Evolutionary conservation across 2,113 vertebrate genomes (phyloP).

Genomic region (Choloepus hoffmanni): DNA sequence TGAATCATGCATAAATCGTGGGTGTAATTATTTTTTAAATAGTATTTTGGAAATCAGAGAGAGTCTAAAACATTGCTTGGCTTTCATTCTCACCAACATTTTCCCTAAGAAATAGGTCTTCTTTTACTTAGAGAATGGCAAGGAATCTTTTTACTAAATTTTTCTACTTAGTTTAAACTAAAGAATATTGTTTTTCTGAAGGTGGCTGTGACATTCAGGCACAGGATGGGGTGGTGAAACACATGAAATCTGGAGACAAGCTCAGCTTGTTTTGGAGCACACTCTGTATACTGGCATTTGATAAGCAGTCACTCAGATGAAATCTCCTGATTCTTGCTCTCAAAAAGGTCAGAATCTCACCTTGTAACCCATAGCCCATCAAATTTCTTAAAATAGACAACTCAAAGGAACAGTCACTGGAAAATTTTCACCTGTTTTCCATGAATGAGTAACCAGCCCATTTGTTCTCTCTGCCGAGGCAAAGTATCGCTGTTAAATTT

Average conservation of each 20-base stretch:
- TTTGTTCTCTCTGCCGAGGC: constrained; percentile 63
- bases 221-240: background rate
- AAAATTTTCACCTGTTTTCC: constrained; percentile 55
- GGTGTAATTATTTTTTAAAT: constrained; percentile 71
- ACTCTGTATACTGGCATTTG: background rate
- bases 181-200: constrained; percentile 20
- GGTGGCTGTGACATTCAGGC: constrained; percentile 41
- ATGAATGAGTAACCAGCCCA: constrained; percentile 51
- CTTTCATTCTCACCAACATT: constrained; percentile 51
- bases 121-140: constrained; percentile 59
- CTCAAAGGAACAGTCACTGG: constrained; percentile 49
- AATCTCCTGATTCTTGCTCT: constrained; percentile 23
- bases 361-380: constrained; percentile 55
- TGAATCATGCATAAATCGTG: constrained; percentile 10
- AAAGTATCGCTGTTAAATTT: constrained; percentile 55
- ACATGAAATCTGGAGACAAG: background rate
- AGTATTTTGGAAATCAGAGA: constrained; percentile 60
- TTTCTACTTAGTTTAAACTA: constrained; percentile 1
- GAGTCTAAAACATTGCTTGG: constrained; percentile 6
- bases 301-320: background rate
- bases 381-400: constrained; percentile 74
- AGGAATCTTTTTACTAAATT: background rate
- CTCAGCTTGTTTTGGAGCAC: background rate
- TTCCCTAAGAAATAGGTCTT: constrained; percentile 58
- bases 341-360: constrained; percentile 60